Conservation (phyloP, 2,797 vertebrate species). For the Sebastes paucispinis region DNA sequence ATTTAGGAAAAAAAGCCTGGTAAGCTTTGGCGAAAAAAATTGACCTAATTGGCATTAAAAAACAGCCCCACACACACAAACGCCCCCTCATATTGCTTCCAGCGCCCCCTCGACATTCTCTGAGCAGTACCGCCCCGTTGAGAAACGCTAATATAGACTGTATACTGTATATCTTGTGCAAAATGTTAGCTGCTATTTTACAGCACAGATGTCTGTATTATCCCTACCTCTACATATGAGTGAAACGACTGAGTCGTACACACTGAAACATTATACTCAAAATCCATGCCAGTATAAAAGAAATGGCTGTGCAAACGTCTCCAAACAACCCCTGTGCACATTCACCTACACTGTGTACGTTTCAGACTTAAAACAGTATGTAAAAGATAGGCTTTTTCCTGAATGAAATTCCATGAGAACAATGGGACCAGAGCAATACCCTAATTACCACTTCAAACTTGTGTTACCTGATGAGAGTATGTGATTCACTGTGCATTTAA, state of each 20-base stretch:
- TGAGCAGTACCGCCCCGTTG: too few species aligned
- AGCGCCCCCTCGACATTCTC: too few species aligned
- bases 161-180: neutral
- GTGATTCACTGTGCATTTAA: neutral
- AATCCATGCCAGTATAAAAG: neutral
- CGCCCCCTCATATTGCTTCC: too few species aligned
- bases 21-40: too few species aligned
- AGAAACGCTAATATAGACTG: too few species aligned
- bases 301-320: neutral
- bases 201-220: neutral
- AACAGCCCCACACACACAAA: too few species aligned
- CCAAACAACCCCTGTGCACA: neutral
- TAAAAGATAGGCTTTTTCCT: neutral
- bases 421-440: neutral
- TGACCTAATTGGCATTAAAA: too few species aligned
- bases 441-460: neutral
- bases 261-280: neutral
- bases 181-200: neutral
- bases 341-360: neutral
- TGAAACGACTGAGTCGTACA: neutral
- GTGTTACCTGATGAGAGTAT: neutral
- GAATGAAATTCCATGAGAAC: neutral
- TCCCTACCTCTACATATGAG: rapidly evolving
- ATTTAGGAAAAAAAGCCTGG: too few species aligned
- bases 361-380: neutral